Base-by-base conservation (phyloP, 2,113 vertebrate genomes). In the Ranitomeya variabilis region DNA sequence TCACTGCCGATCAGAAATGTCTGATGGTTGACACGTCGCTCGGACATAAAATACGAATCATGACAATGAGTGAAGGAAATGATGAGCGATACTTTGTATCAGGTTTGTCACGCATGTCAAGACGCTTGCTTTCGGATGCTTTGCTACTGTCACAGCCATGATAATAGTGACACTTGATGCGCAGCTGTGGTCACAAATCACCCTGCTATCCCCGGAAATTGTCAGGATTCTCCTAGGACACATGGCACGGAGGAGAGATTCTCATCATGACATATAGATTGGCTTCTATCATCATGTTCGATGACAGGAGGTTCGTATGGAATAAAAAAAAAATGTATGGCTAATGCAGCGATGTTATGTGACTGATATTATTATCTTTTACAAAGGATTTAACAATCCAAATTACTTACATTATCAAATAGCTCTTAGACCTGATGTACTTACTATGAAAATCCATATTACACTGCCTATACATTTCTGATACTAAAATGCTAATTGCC, bases 61-160 rank as follows among this genome's bases (percentile, higher is more conserved):
- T 78, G 74, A 59, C 23, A 74, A 60, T 51, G 81, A 66, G 37
- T 26, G 73, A 59, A 77, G 73, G 73, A 59, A 90, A 57, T 57
- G 71, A 73, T 71, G 81, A 86, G 57, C 54, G 59, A 64, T 66
- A 54, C 55, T 73, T 77, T 81, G 31, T 71, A 60, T 82, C 80
- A n/a, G 59, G 74, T 77, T 83, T 82, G 71, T 54, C 60, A 83
- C 74, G 9, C 16, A 26, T 83, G 69, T 83, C 85, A 86, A 57
- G 59, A 26, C 51, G 62, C 23, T 13, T 19, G 85, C 21, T 78
- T 45, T 86, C 66, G 59, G 8, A 69, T 18, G 23, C 21, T 16
- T 81, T 23, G 52, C 86, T 6, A 69, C 64, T 87, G 86, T 80
- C 86, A 80, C 37, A 80, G 78, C 80, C 86, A 80, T 71, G 86